Percentiles rank a stretch among this genome's conserved stretches.
These are phyloP conservation scores for Orchesellides sinensis DNA, from an alignment of 2,888 invertebrate genomes.

Conservation along the genomic window DNA sequence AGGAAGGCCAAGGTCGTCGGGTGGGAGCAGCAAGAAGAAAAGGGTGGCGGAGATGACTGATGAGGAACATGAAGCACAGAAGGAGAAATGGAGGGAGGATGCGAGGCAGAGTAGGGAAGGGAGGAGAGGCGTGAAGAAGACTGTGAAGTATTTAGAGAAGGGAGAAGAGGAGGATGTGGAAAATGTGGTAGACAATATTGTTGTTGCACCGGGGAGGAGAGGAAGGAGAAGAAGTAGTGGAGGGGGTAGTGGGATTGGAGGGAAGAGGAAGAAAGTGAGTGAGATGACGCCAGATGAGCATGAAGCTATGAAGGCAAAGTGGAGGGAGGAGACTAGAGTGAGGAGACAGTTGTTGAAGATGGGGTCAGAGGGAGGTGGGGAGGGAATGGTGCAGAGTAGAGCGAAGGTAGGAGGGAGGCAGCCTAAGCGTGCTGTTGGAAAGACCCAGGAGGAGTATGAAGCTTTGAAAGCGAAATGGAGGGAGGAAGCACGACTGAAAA, in stretches of 20 bases:
- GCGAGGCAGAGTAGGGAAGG: not conserved
- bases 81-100: not conserved
- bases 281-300: not conserved
- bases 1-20: no score
- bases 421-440: not conserved
- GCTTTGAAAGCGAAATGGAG: slow-evolving; percentile 29
- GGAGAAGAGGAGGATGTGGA: no score
- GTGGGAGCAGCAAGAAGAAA: not conserved
- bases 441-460: slow-evolving; percentile 18
- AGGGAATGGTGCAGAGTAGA: not conserved
- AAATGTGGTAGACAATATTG: no score
- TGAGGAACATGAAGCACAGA: not conserved
- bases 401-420: not conserved
- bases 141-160: not conserved
- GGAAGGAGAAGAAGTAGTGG: not conserved
- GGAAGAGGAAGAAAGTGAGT: not conserved
- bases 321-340: not conserved
- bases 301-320: not conserved
- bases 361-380: not conserved
- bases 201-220: no score
- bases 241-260: not conserved
- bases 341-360: not conserved
- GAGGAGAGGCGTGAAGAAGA: not conserved
- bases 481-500: slow-evolving; percentile 28
- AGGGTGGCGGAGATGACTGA: not conserved